phyloP scores from a whole-genome alignment of 2,113 vertebrate species.

The Chroicocephalus ridibundus region DNA sequence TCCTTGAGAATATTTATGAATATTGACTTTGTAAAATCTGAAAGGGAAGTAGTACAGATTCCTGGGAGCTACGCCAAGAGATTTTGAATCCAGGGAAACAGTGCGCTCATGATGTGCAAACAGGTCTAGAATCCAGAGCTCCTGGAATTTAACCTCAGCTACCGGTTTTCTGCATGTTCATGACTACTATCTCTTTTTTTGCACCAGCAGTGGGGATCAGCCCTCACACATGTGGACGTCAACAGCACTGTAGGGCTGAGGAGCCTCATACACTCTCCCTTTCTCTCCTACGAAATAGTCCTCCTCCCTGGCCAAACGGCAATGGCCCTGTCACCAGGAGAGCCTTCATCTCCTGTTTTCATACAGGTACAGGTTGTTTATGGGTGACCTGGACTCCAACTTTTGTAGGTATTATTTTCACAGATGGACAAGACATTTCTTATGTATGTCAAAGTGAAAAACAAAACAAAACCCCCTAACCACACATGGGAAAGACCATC shows the following conservation, averaged over 20 bases:
- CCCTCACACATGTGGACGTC: not conserved
- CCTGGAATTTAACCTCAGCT: not conserved
- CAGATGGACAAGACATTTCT: not conserved
- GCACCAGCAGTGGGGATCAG: not conserved
- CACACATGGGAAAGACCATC: not conserved
- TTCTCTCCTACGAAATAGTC: not conserved
- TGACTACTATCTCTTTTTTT: not conserved
- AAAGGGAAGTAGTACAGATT: not conserved
- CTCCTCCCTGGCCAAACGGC: not conserved
- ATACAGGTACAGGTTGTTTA: not conserved
- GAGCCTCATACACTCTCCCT: not conserved
- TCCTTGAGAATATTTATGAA: conserved; percentile 4
- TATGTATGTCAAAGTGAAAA: not conserved
- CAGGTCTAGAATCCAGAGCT: not conserved
- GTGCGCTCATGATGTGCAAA: not conserved
- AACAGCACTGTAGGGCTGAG: not conserved
- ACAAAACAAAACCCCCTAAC: not conserved
- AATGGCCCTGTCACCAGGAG: not conserved
- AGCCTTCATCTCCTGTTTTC: not conserved
- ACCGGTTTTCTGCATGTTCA: fast-evolving
- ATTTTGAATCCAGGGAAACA: not conserved
- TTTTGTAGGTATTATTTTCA: not conserved
- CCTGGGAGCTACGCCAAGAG: not conserved
- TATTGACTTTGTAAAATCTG: not conserved
- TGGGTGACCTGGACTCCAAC: not conserved